Percentiles rank a stretch among this genome's conserved stretches.
Conservation (phyloP, 2,113 vertebrate genomes). For the Gasterosteus nipponicus region DNA sequence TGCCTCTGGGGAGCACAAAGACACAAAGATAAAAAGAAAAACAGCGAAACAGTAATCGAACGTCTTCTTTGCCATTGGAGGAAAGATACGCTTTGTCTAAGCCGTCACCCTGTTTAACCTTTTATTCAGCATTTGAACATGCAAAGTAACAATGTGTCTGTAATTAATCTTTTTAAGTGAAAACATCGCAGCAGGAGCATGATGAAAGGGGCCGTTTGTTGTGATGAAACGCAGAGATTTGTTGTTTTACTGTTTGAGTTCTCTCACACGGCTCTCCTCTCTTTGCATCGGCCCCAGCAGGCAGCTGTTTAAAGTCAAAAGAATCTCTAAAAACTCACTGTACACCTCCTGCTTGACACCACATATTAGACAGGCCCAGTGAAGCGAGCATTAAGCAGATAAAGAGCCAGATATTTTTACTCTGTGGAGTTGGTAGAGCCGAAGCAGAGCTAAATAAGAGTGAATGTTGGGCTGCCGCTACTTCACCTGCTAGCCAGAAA, state of each 20-base stretch:
- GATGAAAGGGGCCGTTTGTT: no score
- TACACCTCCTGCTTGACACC: background rate
- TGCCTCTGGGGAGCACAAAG: slow-evolving; percentile 50
- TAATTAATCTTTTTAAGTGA: background rate
- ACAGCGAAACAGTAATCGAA: slow-evolving; percentile 38
- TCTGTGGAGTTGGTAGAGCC: background rate
- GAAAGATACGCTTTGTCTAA: slow-evolving; percentile 33
- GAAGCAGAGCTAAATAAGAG: background rate
- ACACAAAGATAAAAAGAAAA: slow-evolving; percentile 29
- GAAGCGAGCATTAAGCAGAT: background rate
- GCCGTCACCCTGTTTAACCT: background rate
- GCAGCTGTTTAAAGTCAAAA: background rate
- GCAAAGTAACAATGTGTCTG: background rate
- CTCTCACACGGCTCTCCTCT: background rate
- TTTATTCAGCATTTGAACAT: background rate
- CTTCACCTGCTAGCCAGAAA: background rate
- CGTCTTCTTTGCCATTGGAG: slow-evolving; percentile 36
- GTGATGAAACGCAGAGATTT: background rate
- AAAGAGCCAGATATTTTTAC: background rate
- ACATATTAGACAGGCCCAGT: background rate
- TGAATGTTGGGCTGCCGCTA: background rate
- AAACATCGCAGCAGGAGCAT: background rate
- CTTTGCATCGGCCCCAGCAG: no score
- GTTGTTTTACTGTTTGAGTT: background rate
- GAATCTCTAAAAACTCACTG: background rate